phyloP scores from a whole-genome alignment of 2,888 invertebrate genomes.

The Cyclophora albipunctata region DNA sequence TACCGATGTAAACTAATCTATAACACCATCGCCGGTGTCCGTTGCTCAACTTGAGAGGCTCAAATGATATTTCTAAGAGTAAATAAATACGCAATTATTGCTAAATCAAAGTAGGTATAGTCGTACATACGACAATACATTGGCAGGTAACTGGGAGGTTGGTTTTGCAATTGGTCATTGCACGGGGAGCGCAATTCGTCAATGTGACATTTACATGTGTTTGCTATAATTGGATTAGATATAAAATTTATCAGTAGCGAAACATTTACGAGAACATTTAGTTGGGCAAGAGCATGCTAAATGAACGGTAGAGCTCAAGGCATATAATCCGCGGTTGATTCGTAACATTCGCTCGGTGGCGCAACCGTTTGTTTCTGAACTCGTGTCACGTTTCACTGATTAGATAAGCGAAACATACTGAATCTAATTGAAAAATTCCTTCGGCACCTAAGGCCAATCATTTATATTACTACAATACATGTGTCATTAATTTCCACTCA shows the following conservation, averaged over 20 bases:
- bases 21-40: constrained; percentile 20
- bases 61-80: constrained; percentile 24
- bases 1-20: constrained; percentile 21
- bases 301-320: constrained; percentile 50
- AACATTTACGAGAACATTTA: constrained; percentile 22
- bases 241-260: constrained; percentile 47
- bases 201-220: constrained; percentile 62
- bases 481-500: no score
- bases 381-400: constrained; percentile 35
- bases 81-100: constrained; percentile 32
- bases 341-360: constrained; percentile 30
- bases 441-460: constrained; percentile 8
- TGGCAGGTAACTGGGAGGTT: constrained; percentile 17
- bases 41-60: constrained; percentile 15
- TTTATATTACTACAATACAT: neutral
- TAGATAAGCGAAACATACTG: constrained; percentile 27
- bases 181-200: constrained; percentile 17
- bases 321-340: constrained; percentile 29
- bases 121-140: constrained; percentile 15
- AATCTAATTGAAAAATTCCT: constrained; percentile 29
- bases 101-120: constrained; percentile 25
- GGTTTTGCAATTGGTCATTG: constrained; percentile 23
- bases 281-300: constrained; percentile 39
- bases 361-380: constrained; percentile 31
- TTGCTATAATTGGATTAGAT: constrained; percentile 56